Conservation (phyloP, 2,797 vertebrate species). For the Tokudaia tokunoshimensis region DNA sequence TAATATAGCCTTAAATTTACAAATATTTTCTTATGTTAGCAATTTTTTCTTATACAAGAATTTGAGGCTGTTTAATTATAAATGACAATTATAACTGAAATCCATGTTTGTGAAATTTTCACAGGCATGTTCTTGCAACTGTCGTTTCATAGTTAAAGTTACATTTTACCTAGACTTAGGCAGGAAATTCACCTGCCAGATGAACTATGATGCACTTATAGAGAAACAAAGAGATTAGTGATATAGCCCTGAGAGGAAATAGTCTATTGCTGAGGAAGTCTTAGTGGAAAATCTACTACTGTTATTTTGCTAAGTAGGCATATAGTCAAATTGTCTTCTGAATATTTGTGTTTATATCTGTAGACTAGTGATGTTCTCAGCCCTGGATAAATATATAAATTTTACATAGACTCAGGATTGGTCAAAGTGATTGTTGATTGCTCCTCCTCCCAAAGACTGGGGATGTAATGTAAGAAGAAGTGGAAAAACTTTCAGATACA, state of each 20-base stretch:
- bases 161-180: background rate
- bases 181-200: background rate
- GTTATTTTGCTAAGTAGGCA: background rate
- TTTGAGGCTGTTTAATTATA: background rate
- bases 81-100: background rate
- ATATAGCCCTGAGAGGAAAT: background rate
- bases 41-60: background rate
- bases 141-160: background rate
- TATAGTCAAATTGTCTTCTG: background rate
- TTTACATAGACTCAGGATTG: background rate
- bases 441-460: too few relatives aligned
- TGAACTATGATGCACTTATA: background rate
- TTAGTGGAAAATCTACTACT: background rate
- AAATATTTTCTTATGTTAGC: constrained; percentile 2
- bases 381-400: background rate
- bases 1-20: constrained; percentile 12
- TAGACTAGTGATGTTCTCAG: background rate
- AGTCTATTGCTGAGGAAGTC: background rate
- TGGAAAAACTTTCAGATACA: background rate
- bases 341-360: background rate
- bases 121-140: background rate
- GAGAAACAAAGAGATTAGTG: background rate
- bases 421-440: background rate
- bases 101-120: background rate
- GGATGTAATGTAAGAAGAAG: background rate